These are phyloP conservation scores for Falco peregrinus DNA, from an alignment of 2,797 vertebrate species.

Conservation along the genomic window DNA sequence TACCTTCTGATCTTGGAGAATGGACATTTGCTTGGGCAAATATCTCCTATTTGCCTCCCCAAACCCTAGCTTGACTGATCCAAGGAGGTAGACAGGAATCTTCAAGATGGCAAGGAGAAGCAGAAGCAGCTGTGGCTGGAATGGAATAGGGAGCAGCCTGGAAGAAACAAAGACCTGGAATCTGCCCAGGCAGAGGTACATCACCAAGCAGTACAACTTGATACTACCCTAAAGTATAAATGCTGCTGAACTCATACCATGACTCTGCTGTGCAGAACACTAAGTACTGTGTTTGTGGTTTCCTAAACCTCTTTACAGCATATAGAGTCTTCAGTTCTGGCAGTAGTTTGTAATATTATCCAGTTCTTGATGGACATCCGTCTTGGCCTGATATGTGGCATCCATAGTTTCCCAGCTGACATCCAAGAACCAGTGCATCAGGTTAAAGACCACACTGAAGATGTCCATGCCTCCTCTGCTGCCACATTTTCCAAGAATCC, in stretches of 20 bases:
- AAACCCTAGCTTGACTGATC: not conserved
- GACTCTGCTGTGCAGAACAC: not conserved
- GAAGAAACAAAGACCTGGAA: not conserved
- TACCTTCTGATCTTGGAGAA: not conserved
- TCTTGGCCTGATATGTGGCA: not conserved
- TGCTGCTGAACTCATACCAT: not conserved
- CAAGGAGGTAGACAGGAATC: not conserved
- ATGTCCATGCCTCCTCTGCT: constrained; percentile 73
- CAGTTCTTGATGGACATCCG: not conserved
- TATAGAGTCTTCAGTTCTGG: constrained; percentile 72
- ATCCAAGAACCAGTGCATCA: constrained; percentile 53
- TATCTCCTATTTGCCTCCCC: not conserved
- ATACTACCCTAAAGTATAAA: not conserved
- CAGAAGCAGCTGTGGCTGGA: not conserved
- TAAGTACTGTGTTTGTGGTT: not conserved
- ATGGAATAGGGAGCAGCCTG: not conserved
- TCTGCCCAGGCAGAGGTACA: not conserved
- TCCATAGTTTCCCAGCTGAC: not conserved
- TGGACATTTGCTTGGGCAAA: not conserved
- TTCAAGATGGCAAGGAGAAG: not conserved
- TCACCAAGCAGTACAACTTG: not conserved
- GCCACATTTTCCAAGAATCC: constrained; percentile 49
- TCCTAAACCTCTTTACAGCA: constrained; percentile 28
- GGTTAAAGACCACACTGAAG: constrained; percentile 71
- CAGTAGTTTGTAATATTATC: constrained; percentile 65